These are phyloP conservation scores for Stenurella melanura DNA, from an alignment of 2,888 invertebrate genomes.

Conservation along the genomic window DNA sequence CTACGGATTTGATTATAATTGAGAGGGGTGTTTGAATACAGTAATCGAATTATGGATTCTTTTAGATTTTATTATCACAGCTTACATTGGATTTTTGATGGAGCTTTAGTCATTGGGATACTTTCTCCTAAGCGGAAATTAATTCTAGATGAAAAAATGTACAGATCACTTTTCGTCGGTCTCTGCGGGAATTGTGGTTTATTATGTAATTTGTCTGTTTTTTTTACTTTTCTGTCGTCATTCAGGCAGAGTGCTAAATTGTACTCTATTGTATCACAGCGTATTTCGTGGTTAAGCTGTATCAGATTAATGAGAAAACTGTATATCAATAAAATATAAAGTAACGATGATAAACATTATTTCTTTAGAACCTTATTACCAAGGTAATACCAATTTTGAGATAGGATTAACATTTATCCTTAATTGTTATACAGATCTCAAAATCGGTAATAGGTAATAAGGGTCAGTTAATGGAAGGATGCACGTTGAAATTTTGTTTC, in stretches of 20 bases:
- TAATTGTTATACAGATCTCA: too few species aligned
- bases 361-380: too few species aligned
- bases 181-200: constrained; percentile 9
- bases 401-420: too few species aligned
- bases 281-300: too few species aligned
- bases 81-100: constrained; percentile 57
- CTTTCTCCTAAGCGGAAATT: constrained; percentile 46
- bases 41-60: constrained; percentile 69
- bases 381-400: too few species aligned
- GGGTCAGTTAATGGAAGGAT: too few species aligned
- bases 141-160: constrained; percentile 44
- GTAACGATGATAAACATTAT: too few species aligned
- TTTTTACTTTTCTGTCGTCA: constrained; percentile 5
- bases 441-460: too few species aligned
- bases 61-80: constrained; percentile 63
- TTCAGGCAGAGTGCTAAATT: background rate
- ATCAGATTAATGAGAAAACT: too few species aligned
- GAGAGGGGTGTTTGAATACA: constrained; percentile 65
- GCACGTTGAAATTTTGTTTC: too few species aligned
- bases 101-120: constrained; percentile 17
- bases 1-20: constrained; percentile 64
- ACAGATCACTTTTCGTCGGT: constrained; percentile 30
- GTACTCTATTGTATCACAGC: background rate
- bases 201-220: constrained; percentile 29
- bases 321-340: too few species aligned